Percentiles rank a stretch among this genome's conserved stretches.
These are phyloP conservation scores for Tuberolachnus salignus DNA, from an alignment of 2,888 invertebrate genomes.

Conservation along the genomic window DNA sequence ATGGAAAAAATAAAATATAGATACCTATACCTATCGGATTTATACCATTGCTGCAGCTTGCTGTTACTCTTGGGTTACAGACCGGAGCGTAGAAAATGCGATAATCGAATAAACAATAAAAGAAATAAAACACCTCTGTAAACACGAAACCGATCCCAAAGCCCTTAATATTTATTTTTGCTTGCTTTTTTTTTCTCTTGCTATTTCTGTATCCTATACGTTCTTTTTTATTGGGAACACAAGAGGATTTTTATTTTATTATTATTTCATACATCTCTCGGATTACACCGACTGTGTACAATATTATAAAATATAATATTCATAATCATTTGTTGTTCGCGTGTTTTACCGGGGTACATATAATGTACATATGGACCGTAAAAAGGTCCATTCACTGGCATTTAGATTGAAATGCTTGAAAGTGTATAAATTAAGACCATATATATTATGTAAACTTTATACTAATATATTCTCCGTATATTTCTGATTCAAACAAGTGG, in stretches of 20 bases:
- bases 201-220: not conserved
- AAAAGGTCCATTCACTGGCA: too few species aligned
- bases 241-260: slow-evolving; percentile 16
- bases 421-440: too few species aligned
- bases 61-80: slow-evolving; percentile 27
- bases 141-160: slow-evolving; percentile 30
- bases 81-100: slow-evolving; percentile 28
- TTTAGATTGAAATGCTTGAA: too few species aligned
- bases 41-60: not conserved
- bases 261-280: slow-evolving; percentile 23
- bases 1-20: not conserved
- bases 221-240: not conserved
- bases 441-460: too few species aligned
- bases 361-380: too few species aligned
- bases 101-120: slow-evolving; percentile 41
- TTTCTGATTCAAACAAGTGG: too few species aligned
- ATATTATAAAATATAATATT: too few species aligned
- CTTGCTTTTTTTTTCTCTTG: not conserved
- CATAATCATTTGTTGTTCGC: too few species aligned
- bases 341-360: too few species aligned
- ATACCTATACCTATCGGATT: not conserved
- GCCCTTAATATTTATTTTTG: not conserved
- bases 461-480: too few species aligned
- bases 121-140: slow-evolving; percentile 43
- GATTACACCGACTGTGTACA: slow-evolving; percentile 31